Evolutionary conservation across 1,140 invertebrate species (phyloP).

Genomic region (Brachionus koreanus): DNA sequence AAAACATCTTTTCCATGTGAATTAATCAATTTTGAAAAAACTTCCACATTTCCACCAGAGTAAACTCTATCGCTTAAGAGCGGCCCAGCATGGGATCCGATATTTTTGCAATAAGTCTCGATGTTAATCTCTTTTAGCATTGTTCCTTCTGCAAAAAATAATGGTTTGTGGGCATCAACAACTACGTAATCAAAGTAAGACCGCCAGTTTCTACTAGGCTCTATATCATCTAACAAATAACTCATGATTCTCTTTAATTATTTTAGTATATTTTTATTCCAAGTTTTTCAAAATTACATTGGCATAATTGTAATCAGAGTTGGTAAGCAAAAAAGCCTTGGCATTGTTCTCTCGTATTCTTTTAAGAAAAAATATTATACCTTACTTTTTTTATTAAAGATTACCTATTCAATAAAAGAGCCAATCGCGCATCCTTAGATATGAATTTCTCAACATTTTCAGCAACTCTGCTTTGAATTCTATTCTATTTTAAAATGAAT

Average conservation of each 20-base stretch:
- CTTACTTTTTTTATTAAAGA: not conserved
- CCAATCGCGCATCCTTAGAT: not conserved
- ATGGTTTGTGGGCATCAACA: slow-evolving; percentile 89
- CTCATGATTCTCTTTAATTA: slow-evolving; percentile 29
- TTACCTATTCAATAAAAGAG: slow-evolving; percentile 22
- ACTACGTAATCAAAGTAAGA: slow-evolving; percentile 96
- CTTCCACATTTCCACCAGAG: slow-evolving; percentile 74
- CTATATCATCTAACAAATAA: not conserved
- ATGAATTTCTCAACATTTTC: slow-evolving; percentile 42
- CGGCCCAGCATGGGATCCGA: slow-evolving; percentile 57
- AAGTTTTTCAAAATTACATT: slow-evolving; percentile 61
- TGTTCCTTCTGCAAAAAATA: slow-evolving; percentile 94
- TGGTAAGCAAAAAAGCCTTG: slow-evolving; percentile 90
- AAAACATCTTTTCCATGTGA: slow-evolving; percentile 97
- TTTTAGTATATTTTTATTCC: not conserved
- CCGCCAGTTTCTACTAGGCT: slow-evolving; percentile 68
- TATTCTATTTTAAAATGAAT: not conserved
- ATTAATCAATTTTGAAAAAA: slow-evolving; percentile 90
- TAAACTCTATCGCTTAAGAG: slow-evolving; percentile 70
- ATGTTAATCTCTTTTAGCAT: slow-evolving; percentile 88
- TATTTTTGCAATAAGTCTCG: slow-evolving; percentile 48
- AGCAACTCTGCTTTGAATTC: not conserved
- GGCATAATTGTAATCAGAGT: slow-evolving; percentile 92
- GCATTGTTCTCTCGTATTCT: slow-evolving; percentile 57
- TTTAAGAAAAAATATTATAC: not conserved